Conservation (phyloP, 2,113 vertebrate species). For the Oreochromis spilurus region DNA sequence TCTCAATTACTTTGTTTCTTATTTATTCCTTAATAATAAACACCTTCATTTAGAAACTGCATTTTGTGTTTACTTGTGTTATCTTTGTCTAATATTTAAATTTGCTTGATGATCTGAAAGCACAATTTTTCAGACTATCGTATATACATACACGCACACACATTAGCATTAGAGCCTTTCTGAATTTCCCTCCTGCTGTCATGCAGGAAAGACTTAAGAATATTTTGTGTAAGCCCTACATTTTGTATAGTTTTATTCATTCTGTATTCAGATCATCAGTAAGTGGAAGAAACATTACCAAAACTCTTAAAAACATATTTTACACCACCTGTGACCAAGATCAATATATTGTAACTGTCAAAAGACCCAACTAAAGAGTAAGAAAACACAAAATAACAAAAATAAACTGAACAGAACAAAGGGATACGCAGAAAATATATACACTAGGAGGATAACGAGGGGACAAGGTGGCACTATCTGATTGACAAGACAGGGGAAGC, state of each 20-base stretch:
- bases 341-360: neutral
- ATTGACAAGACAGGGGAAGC: neutral
- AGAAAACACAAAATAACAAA: neutral
- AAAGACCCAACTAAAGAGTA: neutral
- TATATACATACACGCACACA: neutral
- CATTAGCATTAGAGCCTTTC: neutral
- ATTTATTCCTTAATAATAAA: neutral
- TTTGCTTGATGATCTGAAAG: neutral
- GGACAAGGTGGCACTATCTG: neutral
- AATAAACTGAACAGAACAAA: neutral
- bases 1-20: neutral
- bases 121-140: neutral
- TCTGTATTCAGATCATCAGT: neutral
- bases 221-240: neutral
- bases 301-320: neutral
- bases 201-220: neutral
- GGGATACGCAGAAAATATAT: neutral
- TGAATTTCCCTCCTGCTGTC: neutral
- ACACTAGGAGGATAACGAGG: neutral
- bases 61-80: neutral
- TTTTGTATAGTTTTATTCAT: neutral
- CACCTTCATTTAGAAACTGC: neutral
- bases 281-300: neutral
- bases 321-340: neutral
- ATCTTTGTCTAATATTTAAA: neutral